Base-by-base conservation (phyloP, 2,797 vertebrate species). In the Micromesistius poutassou region DNA sequence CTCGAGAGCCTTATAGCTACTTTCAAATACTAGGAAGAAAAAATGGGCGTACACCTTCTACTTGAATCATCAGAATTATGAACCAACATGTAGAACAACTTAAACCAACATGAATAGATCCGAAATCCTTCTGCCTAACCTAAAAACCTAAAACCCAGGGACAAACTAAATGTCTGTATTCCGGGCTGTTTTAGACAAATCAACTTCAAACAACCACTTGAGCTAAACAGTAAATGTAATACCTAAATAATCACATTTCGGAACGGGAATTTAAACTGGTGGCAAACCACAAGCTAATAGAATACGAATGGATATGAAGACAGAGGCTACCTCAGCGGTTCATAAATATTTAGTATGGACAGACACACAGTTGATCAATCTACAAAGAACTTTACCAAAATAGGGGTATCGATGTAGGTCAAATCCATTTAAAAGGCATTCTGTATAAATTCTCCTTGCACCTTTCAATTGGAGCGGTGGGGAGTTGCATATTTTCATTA, bases 141-240 rank as follows among this genome's bases (percentile, higher is more conserved):
- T 28, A 25, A 66, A 66, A 66, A 8, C 14, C 2, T 25, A 25
- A 66, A 28, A 66, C 1, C 22, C 55, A 28, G n/a, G 25, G 62
- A 28, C 25, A 35, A 35, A 62, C 28, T 0, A 71, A 30, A 71
- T 70, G 55, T 10, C 25, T 36, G 16, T 33, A 30, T 83, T 77
- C 80, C 73, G 0, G 12, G 72, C 8, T n/a, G 19, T 31, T 72
- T 40, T 74, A 76, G 76, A 76, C 40, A 76, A 79, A 81, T 72
- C 2, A 31, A 73, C 19, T 42, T 81, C n/a, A 76, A 81, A 81
- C 55, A 74, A 68, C 5, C 33, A 12, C 76, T 9, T 40, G 46
- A 76, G 55, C 36, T 30, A 74, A 78, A 83, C n/a, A 31, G 22
- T 1, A 36, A 55, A 46, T 68, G 12, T 55, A 2, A 42, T 10